Conservation (phyloP, 2,113 vertebrate species). For the Chamaetylas fuelleborni region DNA sequence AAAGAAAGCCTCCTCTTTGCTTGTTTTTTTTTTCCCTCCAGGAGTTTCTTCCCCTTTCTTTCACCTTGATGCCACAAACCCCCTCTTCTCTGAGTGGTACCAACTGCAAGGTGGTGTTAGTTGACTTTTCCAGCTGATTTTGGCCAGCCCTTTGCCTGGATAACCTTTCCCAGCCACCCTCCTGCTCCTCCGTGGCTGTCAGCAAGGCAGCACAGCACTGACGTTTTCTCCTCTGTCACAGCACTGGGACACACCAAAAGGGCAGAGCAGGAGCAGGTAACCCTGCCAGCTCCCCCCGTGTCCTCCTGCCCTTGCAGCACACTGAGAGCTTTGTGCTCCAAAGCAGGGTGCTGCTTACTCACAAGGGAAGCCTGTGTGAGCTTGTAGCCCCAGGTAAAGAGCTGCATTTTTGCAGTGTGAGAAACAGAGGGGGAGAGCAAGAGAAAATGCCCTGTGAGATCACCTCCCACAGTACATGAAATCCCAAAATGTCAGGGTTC, state of each 20-base stretch:
- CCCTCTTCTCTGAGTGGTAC: background rate
- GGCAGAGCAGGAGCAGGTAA: background rate
- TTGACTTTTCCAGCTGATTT: background rate
- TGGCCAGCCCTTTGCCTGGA: background rate
- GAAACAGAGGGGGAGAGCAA: background rate
- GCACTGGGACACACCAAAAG: background rate
- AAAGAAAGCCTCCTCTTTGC: background rate
- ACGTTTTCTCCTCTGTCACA: background rate
- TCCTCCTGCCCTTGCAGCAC: background rate
- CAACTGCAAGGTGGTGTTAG: background rate
- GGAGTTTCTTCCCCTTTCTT: background rate
- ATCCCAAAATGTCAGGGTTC: background rate
- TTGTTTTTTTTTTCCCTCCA: background rate
- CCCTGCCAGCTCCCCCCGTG: background rate
- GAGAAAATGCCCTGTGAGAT: background rate
- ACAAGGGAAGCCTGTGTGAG: conserved; percentile 19
- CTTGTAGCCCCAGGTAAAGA: conserved; percentile 36
- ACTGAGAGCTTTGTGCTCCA: conserved; percentile 1
- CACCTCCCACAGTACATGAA: background rate
- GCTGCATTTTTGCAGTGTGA: conserved; percentile 17
- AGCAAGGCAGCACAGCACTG: background rate
- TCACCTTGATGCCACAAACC: background rate
- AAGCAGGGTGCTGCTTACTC: conserved; percentile 19
- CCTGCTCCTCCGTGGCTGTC: fast-evolving
- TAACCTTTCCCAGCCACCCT: background rate